Conservation (phyloP, 2,888 invertebrate species). For the Asteroscopus sphinx region DNA sequence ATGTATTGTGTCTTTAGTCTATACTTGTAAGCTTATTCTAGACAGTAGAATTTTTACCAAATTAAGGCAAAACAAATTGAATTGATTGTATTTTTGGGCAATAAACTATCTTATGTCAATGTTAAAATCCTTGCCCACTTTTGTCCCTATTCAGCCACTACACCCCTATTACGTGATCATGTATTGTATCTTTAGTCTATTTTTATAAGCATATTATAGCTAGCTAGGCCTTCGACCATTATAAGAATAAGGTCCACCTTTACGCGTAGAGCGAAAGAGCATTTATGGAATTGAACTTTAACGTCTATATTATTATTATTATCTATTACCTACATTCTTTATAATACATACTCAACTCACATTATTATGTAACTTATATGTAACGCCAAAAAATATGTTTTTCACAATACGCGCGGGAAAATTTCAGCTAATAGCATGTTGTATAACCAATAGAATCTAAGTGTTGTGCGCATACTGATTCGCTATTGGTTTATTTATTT, state of each 20-base stretch:
- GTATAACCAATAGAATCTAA: slow-evolving; percentile 18
- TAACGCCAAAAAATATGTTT: slow-evolving; percentile 30
- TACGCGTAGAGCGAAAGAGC: slow-evolving; percentile 16
- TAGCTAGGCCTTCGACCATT: slow-evolving; percentile 38
- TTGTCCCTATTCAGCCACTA: too few species aligned
- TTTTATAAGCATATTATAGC: slow-evolving; percentile 5
- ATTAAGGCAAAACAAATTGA: too few species aligned
- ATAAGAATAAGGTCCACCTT: slow-evolving; percentile 16
- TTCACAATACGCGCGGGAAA: not conserved
- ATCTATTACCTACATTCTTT: slow-evolving; percentile 3
- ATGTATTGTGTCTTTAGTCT: too few species aligned
- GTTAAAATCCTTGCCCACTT: too few species aligned
- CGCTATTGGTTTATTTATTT: slow-evolving; percentile 36
- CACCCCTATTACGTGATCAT: too few species aligned
- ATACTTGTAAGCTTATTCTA: too few species aligned
- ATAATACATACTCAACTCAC: slow-evolving; percentile 19
- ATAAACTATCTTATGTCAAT: too few species aligned
- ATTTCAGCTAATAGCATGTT: not conserved
- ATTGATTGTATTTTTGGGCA: too few species aligned
- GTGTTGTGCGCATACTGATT: slow-evolving; percentile 2
- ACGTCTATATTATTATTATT: slow-evolving; percentile 8
- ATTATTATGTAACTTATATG: slow-evolving; percentile 12
- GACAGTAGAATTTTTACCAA: too few species aligned
- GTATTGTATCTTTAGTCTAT: too few species aligned
- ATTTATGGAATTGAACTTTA: slow-evolving; percentile 51